phyloP scores from a whole-genome alignment of 2,797 vertebrate species.

The Lithobates pipiens region DNA sequence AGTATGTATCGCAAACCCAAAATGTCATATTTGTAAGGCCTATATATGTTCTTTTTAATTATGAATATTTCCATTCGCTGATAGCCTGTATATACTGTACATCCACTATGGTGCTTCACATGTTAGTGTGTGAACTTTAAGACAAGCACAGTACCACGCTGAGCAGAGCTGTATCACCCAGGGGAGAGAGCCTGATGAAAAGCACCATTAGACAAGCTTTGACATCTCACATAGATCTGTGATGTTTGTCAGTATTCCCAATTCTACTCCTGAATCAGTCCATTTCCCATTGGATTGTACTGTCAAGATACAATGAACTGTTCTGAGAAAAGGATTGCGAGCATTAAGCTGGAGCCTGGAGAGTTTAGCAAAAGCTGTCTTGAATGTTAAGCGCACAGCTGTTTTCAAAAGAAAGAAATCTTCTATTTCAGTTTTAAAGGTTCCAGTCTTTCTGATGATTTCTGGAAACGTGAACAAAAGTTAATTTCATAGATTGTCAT shows the following conservation, averaged over 20 bases:
- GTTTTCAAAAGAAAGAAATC: constrained; percentile 11
- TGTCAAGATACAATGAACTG: constrained; percentile 57
- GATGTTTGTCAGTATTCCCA: constrained; percentile 54
- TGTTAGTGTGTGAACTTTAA: constrained; percentile 25
- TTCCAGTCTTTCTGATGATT: constrained; percentile 14
- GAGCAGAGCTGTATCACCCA: constrained; percentile 16
- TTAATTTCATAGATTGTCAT: too few relatives aligned
- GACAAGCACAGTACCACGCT: constrained; percentile 8
- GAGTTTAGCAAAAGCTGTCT: constrained; percentile 17
- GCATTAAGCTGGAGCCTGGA: constrained; percentile 38
- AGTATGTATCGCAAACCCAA: too few relatives aligned
- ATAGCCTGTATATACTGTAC: constrained; percentile 33
- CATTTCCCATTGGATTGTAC: constrained; percentile 52
- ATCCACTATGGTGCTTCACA: constrained; percentile 7
- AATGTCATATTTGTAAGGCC: too few relatives aligned
- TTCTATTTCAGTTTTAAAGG: constrained; percentile 13
- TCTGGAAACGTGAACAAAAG: not conserved
- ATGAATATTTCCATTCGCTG: not conserved
- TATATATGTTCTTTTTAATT: not conserved
- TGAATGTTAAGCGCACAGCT: constrained; percentile 42
- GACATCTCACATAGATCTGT: constrained; percentile 56
- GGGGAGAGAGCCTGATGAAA: constrained; percentile 50
- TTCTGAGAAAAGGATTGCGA: constrained; percentile 46
- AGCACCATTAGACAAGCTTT: constrained; percentile 54
- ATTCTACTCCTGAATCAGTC: constrained; percentile 41